A percentile compares a stretch with the other conserved stretches of the same genome.
Conservation (phyloP, 2,888 invertebrate species). For the Cabera pusaria region DNA sequence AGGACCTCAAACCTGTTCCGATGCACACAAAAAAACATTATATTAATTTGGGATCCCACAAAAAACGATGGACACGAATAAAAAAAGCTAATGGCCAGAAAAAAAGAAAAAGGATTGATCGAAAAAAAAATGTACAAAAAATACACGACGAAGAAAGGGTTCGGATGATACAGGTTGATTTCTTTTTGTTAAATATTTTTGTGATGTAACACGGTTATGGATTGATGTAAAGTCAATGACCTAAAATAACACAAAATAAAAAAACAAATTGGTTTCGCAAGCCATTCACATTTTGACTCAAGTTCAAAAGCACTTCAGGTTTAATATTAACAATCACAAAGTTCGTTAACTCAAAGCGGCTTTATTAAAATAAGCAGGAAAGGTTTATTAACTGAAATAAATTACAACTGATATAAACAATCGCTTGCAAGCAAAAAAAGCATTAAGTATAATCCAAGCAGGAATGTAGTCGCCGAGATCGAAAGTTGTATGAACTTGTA, state of each 20-base stretch:
- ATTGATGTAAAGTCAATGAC: too few species aligned
- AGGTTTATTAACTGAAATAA: constrained; percentile 12
- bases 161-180: constrained; percentile 63
- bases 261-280: too few species aligned
- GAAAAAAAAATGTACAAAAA: constrained; percentile 42
- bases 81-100: constrained; percentile 80
- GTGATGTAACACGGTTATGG: constrained; percentile 24
- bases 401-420: constrained; percentile 8
- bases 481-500: constrained; percentile 50
- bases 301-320: too few species aligned
- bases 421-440: constrained; percentile 20
- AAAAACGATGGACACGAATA: constrained; percentile 73
- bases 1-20: constrained; percentile 62
- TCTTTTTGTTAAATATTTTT: constrained; percentile 34
- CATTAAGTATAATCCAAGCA: constrained; percentile 10
- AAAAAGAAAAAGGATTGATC: constrained; percentile 72
- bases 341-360: constrained; percentile 12
- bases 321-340: constrained; percentile 2
- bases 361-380: constrained; percentile 23
- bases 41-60: constrained; percentile 82
- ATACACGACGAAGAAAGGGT: constrained; percentile 69
- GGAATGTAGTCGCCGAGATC: constrained; percentile 42
- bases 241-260: too few species aligned
- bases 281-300: too few species aligned
- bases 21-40: constrained; percentile 72